phyloP scores from a whole-genome alignment of 2,797 vertebrate species.

The Ctenopoma multispine region DNA sequence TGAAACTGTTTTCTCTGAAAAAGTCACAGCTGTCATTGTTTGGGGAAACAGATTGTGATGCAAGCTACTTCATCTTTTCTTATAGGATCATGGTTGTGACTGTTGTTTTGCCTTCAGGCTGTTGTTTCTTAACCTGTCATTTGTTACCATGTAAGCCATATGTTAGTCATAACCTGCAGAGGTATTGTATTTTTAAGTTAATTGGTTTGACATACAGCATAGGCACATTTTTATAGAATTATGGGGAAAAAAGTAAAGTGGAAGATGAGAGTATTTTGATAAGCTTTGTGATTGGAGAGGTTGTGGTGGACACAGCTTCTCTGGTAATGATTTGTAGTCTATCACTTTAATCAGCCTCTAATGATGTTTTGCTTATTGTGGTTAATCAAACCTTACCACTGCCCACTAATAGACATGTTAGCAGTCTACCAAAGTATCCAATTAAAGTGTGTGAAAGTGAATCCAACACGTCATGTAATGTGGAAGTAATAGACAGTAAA shows the following conservation, averaged over 20 bases:
- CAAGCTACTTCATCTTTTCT: conserved; percentile 22
- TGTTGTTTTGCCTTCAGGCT: conserved; percentile 48
- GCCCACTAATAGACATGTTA: conserved; percentile 32
- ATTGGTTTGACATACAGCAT: background rate
- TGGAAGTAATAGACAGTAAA: conserved; percentile 3
- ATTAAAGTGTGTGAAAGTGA: conserved; percentile 18
- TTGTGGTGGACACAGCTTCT: conserved; percentile 12
- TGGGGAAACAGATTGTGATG: conserved; percentile 26
- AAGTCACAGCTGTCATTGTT: conserved; percentile 42
- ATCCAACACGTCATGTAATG: conserved; percentile 3
- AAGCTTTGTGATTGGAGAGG: conserved; percentile 15
- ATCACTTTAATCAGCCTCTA: conserved; percentile 32
- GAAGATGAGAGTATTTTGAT: background rate
- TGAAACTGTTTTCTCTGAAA: conserved; percentile 31
- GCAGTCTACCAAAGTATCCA: conserved; percentile 12
- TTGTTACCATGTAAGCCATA: conserved; percentile 58
- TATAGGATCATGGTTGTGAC: conserved; percentile 32
- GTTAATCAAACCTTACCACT: conserved; percentile 45
- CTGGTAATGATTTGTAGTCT: conserved; percentile 44
- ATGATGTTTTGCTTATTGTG: conserved; percentile 49
- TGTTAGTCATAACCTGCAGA: conserved; percentile 8
- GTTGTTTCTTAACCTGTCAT: conserved; percentile 46
- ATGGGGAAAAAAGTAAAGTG: background rate
- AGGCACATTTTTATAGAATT: background rate
- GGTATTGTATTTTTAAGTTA: conserved; percentile 12